phyloP scores from a whole-genome alignment of 37 sponge, comb jelly and placozoan species.

The Oscarella lobularis region DNA sequence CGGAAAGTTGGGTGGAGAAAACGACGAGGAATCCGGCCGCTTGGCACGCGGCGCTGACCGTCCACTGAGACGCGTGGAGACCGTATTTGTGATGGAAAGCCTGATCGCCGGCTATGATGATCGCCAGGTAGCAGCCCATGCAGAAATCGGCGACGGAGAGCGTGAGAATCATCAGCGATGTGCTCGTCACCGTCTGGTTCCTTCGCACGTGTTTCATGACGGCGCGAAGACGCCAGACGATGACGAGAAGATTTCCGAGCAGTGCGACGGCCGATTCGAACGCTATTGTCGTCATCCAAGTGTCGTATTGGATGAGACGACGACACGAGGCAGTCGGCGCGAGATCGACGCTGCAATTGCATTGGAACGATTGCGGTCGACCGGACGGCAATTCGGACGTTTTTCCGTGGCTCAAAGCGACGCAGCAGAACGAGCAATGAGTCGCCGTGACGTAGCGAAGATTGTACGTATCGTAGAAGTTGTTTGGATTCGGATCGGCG shows the following conservation, averaged over 20 bases:
- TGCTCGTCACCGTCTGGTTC: neutral
- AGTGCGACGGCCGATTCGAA: neutral
- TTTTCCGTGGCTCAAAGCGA: neutral
- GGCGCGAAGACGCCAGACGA: neutral
- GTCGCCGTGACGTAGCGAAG: neutral
- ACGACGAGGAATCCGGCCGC: neutral
- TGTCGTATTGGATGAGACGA: neutral
- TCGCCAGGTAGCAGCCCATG: neutral
- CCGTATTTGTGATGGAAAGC: neutral
- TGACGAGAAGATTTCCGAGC: neutral
- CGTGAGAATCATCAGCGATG: neutral
- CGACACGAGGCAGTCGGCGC: neutral
- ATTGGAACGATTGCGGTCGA: neutral
- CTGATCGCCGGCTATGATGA: neutral
- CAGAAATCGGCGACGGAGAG: neutral
- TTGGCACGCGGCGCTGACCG: neutral
- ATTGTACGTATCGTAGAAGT: neutral
- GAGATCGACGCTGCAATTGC: neutral
- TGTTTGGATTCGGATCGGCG: neutral
- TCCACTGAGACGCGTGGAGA: neutral
- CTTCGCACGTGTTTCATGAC: neutral
- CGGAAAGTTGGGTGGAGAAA: neutral
- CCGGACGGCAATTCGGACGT: neutral
- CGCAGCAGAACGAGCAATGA: neutral
- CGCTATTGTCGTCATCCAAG: neutral